phyloP scores from a whole-genome alignment of 2,888 invertebrate genomes.

The Girardia tigrina region DNA sequence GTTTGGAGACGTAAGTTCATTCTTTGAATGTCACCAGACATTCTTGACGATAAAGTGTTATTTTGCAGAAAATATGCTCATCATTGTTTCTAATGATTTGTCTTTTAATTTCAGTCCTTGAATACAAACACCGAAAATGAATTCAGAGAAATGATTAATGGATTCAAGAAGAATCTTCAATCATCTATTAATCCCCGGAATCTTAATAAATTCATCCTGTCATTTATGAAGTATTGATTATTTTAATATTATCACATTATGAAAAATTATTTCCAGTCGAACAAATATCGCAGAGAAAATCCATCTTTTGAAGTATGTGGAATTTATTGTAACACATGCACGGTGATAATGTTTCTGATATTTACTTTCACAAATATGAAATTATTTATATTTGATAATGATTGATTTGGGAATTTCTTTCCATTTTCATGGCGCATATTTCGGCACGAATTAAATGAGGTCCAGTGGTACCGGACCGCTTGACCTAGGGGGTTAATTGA shows the following conservation, averaged over 20 bases:
- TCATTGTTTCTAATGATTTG: not conserved
- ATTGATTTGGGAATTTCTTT: no score
- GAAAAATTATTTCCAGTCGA: conserved; percentile 41
- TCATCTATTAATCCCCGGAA: conserved; percentile 65
- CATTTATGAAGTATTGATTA: conserved; percentile 64
- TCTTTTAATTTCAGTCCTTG: not conserved
- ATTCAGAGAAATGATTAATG: conserved; percentile 60
- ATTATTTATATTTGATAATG: no score
- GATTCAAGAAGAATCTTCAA: conserved; percentile 64
- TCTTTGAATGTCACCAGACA: no score
- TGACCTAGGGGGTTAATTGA: no score
- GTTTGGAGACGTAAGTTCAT: conserved; percentile 79
- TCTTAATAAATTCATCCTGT: conserved; percentile 66
- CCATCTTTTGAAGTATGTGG: conserved; percentile 56
- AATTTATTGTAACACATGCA: no score
- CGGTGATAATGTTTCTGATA: no score
- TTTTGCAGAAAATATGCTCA: no score
- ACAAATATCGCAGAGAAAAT: conserved; percentile 53
- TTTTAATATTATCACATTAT: not conserved
- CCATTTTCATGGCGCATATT: no score
- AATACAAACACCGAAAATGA: conserved; percentile 46
- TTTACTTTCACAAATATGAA: no score
- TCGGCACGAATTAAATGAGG: no score
- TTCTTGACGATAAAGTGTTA: no score
- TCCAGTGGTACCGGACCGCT: no score